phyloP scores from a whole-genome alignment of 2,113 vertebrate species.

The Cavia porcellus region DNA sequence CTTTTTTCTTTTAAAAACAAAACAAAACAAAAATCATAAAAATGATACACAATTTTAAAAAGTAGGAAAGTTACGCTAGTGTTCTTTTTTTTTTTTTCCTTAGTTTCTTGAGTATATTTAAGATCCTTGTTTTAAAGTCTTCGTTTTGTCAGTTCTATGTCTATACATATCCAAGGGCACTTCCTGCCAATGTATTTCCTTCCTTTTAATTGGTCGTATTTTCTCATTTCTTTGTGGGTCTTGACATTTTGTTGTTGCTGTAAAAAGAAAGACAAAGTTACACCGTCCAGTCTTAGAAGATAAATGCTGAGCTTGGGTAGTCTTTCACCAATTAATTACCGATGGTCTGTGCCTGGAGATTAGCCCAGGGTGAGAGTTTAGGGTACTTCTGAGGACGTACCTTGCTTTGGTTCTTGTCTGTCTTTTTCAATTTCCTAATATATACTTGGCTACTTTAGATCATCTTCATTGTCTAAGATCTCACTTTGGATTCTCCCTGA shows the following conservation, averaged over 20 bases:
- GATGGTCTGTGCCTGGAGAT: background rate
- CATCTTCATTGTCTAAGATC: background rate
- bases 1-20: no score
- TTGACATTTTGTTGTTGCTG: background rate
- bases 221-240: background rate
- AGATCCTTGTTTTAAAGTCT: background rate
- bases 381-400: background rate
- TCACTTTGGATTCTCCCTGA: background rate
- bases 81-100: background rate
- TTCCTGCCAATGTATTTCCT: conserved; percentile 20
- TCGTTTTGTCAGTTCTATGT: background rate
- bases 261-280: background rate
- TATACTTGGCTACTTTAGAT: background rate
- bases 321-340: background rate
- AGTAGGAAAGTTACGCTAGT: no score
- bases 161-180: background rate
- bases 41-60: no score
- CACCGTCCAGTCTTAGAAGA: background rate
- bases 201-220: background rate
- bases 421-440: background rate
- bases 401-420: background rate
- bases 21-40: no score
- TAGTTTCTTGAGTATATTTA: background rate
- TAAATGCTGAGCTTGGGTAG: background rate
- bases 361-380: background rate